Evolutionary conservation across 2,888 invertebrate genomes (phyloP), one percentile per base, ranked within the genome.

Genomic region (Microctonus hyperodae): DNA sequence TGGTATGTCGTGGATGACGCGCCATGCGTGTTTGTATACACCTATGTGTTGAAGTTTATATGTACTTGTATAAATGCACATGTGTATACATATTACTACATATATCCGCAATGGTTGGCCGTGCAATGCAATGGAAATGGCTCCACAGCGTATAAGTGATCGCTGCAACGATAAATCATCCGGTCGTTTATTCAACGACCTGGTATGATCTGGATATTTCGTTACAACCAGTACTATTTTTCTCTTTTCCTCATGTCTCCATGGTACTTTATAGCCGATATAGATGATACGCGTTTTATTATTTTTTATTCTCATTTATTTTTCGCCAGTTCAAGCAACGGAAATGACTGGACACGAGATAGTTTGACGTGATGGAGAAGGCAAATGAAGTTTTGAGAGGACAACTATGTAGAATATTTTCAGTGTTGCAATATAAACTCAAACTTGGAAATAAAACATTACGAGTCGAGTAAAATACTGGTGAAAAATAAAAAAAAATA

Each of bases 151-250:
- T 60, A 55, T 53, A 67, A 33, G 63, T 64, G 62, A 63, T 62
- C 44, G 51, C 70, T 69, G 68, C 67, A 44, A 4, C 44, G 69
- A 73, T 73, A 70, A 73, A 73, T 72, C 72, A 72, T 72, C 69
- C 58, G 66, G 60, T 69, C 66, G 67, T 69, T 72, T 72, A 70
- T 69, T 64, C 70, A 68, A 70, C 69, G 51, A 57, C 40, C 58
- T 58, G 51, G 44, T 35, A 28, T 61, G 56, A 61, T 66, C 62
- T 51, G 50, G 62, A 62, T 62, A 62, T 62, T 62, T 61, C 48
- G 59, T 13, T 62, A 35, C 62, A 51, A 35, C 44, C n/a, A n/a
- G n/a, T n/a, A n/a, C n/a, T n/a, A n/a, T n/a, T n/a, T n/a, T n/a
- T n/a, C n/a, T 16, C 37, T 37, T 44, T 6, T 22, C 9, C 48